Conservation (phyloP, 2,888 invertebrate genomes). For the Meiosimyza platycephala region DNA sequence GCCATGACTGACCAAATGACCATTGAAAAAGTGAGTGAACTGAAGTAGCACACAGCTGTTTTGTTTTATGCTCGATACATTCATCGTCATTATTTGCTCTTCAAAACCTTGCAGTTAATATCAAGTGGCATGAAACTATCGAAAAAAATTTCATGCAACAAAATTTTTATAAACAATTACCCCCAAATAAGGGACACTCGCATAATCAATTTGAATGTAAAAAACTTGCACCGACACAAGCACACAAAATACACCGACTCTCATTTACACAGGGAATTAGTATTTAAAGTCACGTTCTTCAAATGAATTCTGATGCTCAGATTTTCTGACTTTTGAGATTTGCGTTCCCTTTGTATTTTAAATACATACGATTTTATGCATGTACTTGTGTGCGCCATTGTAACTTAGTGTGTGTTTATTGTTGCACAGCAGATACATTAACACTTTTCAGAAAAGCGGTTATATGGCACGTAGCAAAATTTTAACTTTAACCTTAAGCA, state of each 20-base stretch:
- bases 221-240: background rate
- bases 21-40: no score
- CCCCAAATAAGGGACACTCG: no score
- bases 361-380: conserved; percentile 7
- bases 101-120: no score
- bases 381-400: background rate
- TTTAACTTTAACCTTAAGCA: conserved; percentile 8
- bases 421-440: background rate
- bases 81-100: no score
- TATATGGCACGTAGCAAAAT: conserved; percentile 25
- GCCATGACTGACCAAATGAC: no score
- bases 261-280: background rate
- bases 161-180: no score
- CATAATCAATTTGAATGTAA: no score
- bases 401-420: conserved; percentile 29
- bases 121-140: no score
- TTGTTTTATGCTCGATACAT: no score
- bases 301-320: conserved; percentile 32
- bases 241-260: background rate
- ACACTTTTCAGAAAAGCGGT: conserved; percentile 10
- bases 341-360: conserved; percentile 25
- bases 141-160: no score
- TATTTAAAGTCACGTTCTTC: conserved; percentile 32
- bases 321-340: conserved; percentile 28
- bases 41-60: no score